phyloP scores from a whole-genome alignment of 2,888 invertebrate species.

The Polydrusus tereticollis region DNA sequence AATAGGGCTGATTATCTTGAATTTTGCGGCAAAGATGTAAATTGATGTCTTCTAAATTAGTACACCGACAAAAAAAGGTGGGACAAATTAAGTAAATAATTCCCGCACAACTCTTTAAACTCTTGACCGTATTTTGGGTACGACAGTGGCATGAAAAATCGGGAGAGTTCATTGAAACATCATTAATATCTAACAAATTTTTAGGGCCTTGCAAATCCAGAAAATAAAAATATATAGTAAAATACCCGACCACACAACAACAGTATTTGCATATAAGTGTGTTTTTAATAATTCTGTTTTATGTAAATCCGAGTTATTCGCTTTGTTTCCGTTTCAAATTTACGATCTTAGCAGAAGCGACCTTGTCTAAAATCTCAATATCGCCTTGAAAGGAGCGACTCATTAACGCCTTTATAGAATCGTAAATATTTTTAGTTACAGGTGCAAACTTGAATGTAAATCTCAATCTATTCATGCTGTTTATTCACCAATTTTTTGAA shows the following conservation, averaged over 20 bases:
- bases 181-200: too few species aligned
- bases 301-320: not conserved
- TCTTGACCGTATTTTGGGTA: too few species aligned
- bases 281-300: not conserved
- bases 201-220: too few species aligned
- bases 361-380: not conserved
- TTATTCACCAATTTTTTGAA: not conserved
- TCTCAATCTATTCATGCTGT: not conserved
- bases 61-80: too few species aligned
- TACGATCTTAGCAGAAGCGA: not conserved
- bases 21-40: too few species aligned
- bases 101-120: too few species aligned
- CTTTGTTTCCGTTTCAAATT: not conserved
- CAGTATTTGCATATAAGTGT: not conserved
- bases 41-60: too few species aligned
- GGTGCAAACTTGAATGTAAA: not conserved
- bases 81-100: too few species aligned
- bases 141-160: too few species aligned
- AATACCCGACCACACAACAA: not conserved
- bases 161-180: too few species aligned
- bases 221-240: too few species aligned
- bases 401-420: conserved; percentile 6
- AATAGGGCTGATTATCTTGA: too few species aligned
- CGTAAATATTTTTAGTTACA: not conserved
- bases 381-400: not conserved